phyloP scores from a whole-genome alignment of 2,797 vertebrate genomes.

The Buceros bicornis region DNA sequence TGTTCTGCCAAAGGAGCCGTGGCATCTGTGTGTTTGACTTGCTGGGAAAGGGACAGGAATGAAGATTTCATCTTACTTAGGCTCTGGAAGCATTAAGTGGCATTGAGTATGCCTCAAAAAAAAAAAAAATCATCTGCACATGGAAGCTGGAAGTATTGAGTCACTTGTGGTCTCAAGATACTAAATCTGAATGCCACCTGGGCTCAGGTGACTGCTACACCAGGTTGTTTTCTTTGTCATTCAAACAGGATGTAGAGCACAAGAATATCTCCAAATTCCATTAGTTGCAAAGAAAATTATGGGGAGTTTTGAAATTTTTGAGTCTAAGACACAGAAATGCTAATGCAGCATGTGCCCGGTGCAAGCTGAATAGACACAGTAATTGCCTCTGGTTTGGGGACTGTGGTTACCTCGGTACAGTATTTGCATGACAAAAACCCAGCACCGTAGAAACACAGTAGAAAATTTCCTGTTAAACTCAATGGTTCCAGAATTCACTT shows the following conservation, averaged over 20 bases:
- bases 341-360: background rate
- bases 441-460: background rate
- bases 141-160: background rate
- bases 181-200: background rate
- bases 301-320: background rate
- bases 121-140: background rate
- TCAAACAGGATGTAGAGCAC: background rate
- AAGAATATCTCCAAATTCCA: background rate
- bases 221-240: background rate
- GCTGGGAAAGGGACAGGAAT: background rate
- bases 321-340: background rate
- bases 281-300: background rate
- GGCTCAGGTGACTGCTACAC: background rate
- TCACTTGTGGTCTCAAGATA: background rate
- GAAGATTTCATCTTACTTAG: background rate
- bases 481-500: background rate
- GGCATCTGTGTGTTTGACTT: fast-evolving
- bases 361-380: background rate
- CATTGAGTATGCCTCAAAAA: background rate
- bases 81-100: background rate
- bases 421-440: background rate
- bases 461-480: background rate
- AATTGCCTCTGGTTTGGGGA: background rate
- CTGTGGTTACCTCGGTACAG: background rate
- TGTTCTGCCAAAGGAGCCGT: background rate